Base-by-base conservation (phyloP, 2,888 invertebrate genomes). In the Diaperis boleti region DNA sequence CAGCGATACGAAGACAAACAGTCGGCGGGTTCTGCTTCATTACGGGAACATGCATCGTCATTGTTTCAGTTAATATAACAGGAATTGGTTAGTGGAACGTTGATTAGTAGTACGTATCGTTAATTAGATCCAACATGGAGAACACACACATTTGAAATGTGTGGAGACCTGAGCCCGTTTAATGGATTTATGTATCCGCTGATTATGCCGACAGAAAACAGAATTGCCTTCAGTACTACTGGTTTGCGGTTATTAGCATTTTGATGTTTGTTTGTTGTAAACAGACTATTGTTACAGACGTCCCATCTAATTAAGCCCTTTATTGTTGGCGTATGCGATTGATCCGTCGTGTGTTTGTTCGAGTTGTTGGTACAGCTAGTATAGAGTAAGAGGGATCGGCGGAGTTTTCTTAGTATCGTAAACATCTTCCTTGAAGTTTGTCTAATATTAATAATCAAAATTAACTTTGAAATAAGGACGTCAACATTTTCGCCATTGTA, bases 61-160 rank as follows among this genome's bases (percentile, higher is more conserved):
- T 52, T 60, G 60, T 60, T 60, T 52, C 60, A 60, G 42, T 42
- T 52, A 60, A 60, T 39, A 44, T 44, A 60, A 60, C 60, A 59
- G 35, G 20, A 49, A 47, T 26, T 33, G 59, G 29, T 59, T 49
- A 52, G 52, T 41, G 33, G 22, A 42, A 52, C 60, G 52, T 60
- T 60, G 60, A 60, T 60, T 60, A 60, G 42, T 52, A 44, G 50
- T 33, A 52, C 52, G 33, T 42, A 54, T 7, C 41, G 42, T 54
- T 54, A 54, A 54, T 54, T 41, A 54, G 42, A 42, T 31, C 39
- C 49, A 4, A 18, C 49, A 49, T 18, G 33, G 49, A 33, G 33
- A 29, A 31, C 47, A 49, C 15, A 33, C 22, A 15, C 31, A 33
- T 15, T 35, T 15, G 18, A 45, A n/a, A 45, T 15, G 45, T 45